Evolutionary conservation across 2,113 vertebrate genomes (phyloP).

Genomic region (Athene noctua): DNA sequence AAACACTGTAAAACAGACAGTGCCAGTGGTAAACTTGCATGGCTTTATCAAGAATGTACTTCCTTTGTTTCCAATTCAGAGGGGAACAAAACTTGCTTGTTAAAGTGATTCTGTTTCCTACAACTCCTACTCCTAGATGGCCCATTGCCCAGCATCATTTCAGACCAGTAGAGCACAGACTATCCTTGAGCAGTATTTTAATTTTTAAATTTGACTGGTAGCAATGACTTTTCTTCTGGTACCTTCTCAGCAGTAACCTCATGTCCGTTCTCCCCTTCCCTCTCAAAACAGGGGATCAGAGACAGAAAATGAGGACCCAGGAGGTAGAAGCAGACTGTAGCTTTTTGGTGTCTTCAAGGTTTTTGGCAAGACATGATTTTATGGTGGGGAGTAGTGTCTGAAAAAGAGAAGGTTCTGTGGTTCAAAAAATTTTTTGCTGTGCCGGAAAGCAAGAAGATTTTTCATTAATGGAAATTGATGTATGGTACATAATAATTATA

Average conservation of each 20-base stretch:
- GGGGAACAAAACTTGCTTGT: constrained; percentile 17
- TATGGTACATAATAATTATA: background rate
- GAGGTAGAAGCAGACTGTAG: background rate
- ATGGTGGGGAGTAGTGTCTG: background rate
- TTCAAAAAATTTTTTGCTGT: background rate
- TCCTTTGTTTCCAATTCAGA: background rate
- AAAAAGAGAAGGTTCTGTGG: background rate
- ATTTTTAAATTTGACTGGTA: background rate
- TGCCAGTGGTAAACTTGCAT: background rate
- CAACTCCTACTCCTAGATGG: background rate
- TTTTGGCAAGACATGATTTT: background rate
- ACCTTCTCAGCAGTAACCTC: background rate
- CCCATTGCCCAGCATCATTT: background rate
- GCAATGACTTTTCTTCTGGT: background rate
- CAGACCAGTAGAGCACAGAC: background rate
- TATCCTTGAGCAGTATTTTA: background rate
- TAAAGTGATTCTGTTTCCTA: background rate
- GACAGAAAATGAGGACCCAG: background rate
- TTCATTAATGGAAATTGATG: background rate
- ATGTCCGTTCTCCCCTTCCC: background rate
- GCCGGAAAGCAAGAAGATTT: background rate
- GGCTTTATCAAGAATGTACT: constrained; percentile 22
- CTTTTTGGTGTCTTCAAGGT: background rate
- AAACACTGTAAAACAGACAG: background rate
- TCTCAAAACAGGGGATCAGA: background rate